Evolutionary conservation across 2,888 invertebrate genomes (phyloP).

Genomic region (Gisinianus flammeolus): DNA sequence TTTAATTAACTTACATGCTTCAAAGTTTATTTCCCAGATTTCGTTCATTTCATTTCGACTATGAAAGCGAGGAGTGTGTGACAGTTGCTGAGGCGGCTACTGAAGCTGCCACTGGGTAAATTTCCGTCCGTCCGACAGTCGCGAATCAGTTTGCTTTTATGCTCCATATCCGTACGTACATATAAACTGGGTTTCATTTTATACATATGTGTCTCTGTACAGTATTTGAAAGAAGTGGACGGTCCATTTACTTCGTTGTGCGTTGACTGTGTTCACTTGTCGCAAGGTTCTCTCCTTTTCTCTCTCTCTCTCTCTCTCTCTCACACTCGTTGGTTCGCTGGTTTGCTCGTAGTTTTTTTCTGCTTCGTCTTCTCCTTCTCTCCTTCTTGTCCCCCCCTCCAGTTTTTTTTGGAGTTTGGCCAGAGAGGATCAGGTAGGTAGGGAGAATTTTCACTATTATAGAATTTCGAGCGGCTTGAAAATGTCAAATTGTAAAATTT

Average conservation of each 20-base stretch:
- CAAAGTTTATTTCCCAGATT: too few relatives aligned
- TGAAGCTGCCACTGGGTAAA: too few relatives aligned
- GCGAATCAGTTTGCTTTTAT: too few relatives aligned
- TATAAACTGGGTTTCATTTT: neutral
- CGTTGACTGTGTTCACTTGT: slow-evolving; percentile 26
- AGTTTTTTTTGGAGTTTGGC: slow-evolving; percentile 15
- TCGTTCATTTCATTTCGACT: too few relatives aligned
- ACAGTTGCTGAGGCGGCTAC: too few relatives aligned
- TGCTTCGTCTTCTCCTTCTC: neutral
- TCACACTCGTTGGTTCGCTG: too few relatives aligned
- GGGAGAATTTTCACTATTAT: slow-evolving; percentile 25
- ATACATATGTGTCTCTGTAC: neutral
- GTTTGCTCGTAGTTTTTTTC: neutral
- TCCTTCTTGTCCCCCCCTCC: neutral
- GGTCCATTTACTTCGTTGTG: slow-evolving; percentile 31
- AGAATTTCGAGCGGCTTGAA: slow-evolving; percentile 34
- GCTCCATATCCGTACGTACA: too few relatives aligned
- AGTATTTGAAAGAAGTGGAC: slow-evolving; percentile 19
- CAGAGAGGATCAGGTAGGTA: slow-evolving; percentile 13
- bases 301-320: neutral
- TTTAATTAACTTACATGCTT: too few relatives aligned
- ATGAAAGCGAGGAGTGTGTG: too few relatives aligned
- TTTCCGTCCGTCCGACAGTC: too few relatives aligned
- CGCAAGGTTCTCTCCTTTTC: neutral
- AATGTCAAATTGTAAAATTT: slow-evolving; percentile 37